Evolutionary conservation across 1,140 invertebrate species (phyloP), one percentile per base, ranked within the genome.

Genomic region (Wasmannia auropunctata): DNA sequence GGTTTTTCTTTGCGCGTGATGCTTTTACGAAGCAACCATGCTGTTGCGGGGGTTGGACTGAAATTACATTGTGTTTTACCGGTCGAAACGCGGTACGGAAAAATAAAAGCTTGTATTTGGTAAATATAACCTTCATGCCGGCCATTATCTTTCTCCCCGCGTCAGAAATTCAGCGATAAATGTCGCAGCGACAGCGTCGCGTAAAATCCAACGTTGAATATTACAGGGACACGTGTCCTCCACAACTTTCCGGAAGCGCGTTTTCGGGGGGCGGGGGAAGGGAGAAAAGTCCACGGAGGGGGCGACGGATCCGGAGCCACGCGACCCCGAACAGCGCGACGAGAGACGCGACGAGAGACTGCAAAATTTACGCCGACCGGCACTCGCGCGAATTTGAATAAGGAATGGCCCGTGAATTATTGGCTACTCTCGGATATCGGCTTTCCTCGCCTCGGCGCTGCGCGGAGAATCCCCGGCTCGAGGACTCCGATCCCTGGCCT

Each of bases 331-430:
- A n/a, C n/a, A n/a, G n/a, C n/a, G 43, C 14, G 77, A 69, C 14
- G 63, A 69, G 51, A 25, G n/a, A 6, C 62, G 43, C 14, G 77
- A 69, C 14, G 63, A 69, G 51, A 25, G n/a, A 6, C 62, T 51
- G 43, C 65, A 54, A 69, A 69, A 51, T 80, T 69, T 56, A 83
- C 28, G 31, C 16, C 40, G 34, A 51, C 79, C 11, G 31, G 46
- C 22, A 70, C 28, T 77, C 70, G 22, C 62, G 46, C 34, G 74
- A 70, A 69, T 88, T 90, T 90, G 87, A 91, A 91, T 91, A 90
- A 90, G 85, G 54, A 87, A 90, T 83, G 65, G 80, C 34, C 74
- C 76, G 81, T 86, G 86, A 90, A 91, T 91, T 87, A 89, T 91
- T 86, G 87, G 69, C 72, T 86, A 28, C 11, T 81, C 81, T 80